Percentiles rank a stretch among this genome's conserved stretches.
Conservation (phyloP, 2,888 invertebrate species). For the Hypselothyrea guttata region DNA sequence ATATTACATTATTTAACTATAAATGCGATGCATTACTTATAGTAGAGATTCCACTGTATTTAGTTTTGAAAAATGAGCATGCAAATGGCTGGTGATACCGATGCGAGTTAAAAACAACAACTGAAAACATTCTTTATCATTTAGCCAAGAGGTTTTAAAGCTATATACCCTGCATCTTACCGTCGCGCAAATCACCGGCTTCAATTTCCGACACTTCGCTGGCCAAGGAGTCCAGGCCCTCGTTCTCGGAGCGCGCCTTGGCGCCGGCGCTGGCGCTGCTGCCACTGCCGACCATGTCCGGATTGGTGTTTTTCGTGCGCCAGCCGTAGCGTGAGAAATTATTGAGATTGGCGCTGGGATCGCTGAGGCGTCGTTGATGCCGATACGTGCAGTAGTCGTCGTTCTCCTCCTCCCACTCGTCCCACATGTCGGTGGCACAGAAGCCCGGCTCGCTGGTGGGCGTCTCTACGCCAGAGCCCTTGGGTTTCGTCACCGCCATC, state of each 20-base stretch:
- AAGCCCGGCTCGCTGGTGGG: conserved; percentile 95
- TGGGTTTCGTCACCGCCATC: conserved; percentile 97
- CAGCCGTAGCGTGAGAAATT: conserved; percentile 92
- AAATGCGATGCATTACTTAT: background rate
- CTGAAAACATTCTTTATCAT: background rate
- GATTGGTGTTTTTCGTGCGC: conserved; percentile 84
- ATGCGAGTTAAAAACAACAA: background rate
- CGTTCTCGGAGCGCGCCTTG: conserved; percentile 94
- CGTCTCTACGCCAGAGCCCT: conserved; percentile 96
- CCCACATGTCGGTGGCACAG: conserved; percentile 93
- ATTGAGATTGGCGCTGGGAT: conserved; percentile 95
- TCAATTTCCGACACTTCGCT: conserved; percentile 95
- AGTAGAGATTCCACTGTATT: too few species aligned
- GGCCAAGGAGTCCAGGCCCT: conserved; percentile 92
- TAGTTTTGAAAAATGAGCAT: too few species aligned
- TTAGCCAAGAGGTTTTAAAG: background rate
- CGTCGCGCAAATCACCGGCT: conserved; percentile 95
- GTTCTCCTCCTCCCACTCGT: conserved; percentile 94
- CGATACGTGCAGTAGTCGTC: conserved; percentile 92
- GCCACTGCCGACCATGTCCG: conserved; percentile 85
- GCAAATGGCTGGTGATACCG: background rate
- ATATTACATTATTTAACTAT: conserved; percentile 1
- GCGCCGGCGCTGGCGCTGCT: conserved; percentile 84
- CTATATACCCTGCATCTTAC: conserved; percentile 82
- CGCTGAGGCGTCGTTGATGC: conserved; percentile 91